These are phyloP conservation scores for Boloria euphrosyne DNA, from an alignment of 2,888 invertebrate genomes.

Conservation along the genomic window DNA sequence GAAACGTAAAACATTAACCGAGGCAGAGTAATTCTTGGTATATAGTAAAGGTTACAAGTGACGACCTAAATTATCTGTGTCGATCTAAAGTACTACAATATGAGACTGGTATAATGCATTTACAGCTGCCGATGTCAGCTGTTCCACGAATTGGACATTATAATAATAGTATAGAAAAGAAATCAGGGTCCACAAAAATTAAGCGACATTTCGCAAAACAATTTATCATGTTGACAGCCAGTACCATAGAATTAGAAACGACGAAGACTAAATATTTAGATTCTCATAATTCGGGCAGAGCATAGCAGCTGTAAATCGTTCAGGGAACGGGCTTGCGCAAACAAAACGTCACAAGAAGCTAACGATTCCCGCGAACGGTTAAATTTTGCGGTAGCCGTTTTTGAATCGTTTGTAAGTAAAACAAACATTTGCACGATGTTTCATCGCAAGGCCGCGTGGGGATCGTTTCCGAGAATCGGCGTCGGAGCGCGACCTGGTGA, in stretches of 20 bases:
- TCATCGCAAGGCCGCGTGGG: slow-evolving; percentile 68
- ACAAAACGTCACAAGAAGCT: slow-evolving; percentile 63
- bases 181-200: slow-evolving; percentile 49
- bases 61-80: slow-evolving; percentile 1
- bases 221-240: slow-evolving; percentile 30
- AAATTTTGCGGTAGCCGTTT: slow-evolving; percentile 71
- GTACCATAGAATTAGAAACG: slow-evolving; percentile 38
- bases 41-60: slow-evolving; percentile 1
- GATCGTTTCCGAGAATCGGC: slow-evolving; percentile 64
- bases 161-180: slow-evolving; percentile 56
- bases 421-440: slow-evolving; percentile 72
- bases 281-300: slow-evolving; percentile 43
- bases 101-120: slow-evolving; percentile 46
- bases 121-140: slow-evolving; percentile 63
- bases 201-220: slow-evolving; percentile 37
- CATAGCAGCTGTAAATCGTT: slow-evolving; percentile 66
- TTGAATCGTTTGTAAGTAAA: slow-evolving; percentile 72
- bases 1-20: background rate
- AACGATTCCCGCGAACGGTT: slow-evolving; percentile 66
- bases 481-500: slow-evolving; percentile 51
- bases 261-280: slow-evolving; percentile 53
- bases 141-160: slow-evolving; percentile 65
- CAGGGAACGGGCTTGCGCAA: slow-evolving; percentile 65
- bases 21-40: background rate
- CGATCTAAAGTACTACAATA: background rate